These are phyloP conservation scores for Drosophila melanogaster DNA, from an alignment of 1,140 invertebrate species.

Conservation along the genomic window Release_6_plus_ISO1_MT NT_033779.5:19115001-19115500, in stretches of 20 bases:
- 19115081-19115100: slow-evolving; percentile 89
- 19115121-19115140: slow-evolving; percentile 90
- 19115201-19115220: slow-evolving; percentile 75
- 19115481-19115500: slow-evolving; percentile 72
- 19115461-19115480: slow-evolving; percentile 54
- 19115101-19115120: slow-evolving; percentile 91
- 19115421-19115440: slow-evolving; percentile 64
- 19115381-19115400: slow-evolving; percentile 63
- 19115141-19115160: slow-evolving; percentile 90
- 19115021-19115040: slow-evolving; percentile 91
- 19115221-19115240: slow-evolving; percentile 59
- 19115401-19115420: slow-evolving; percentile 76
- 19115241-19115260: slow-evolving; percentile 59
- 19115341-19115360: slow-evolving; percentile 63
- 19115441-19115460: slow-evolving; percentile 46
- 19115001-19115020: slow-evolving; percentile 86
- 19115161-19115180: slow-evolving; percentile 88
- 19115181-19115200: slow-evolving; percentile 67
- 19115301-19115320: slow-evolving; percentile 62
- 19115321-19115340: slow-evolving; percentile 69
- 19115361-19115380: slow-evolving; percentile 57
- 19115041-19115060: slow-evolving; percentile 90
- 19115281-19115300: slow-evolving; percentile 23
- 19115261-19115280: slow-evolving; percentile 45
- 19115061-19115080: slow-evolving; percentile 89